phyloP scores from a whole-genome alignment of 2,888 invertebrate genomes.

The Zygogramma bicolorata region DNA sequence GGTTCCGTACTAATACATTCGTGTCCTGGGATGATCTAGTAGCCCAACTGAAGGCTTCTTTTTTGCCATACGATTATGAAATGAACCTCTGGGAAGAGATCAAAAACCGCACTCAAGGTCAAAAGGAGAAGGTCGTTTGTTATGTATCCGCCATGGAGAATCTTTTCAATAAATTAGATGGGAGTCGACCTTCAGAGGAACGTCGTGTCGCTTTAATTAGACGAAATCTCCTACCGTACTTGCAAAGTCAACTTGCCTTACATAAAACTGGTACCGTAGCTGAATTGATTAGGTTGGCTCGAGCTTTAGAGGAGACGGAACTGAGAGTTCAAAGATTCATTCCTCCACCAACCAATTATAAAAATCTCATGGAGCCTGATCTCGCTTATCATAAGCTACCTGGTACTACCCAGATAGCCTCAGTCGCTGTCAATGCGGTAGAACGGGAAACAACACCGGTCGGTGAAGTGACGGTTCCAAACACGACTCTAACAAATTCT shows the following conservation, averaged over 20 bases:
- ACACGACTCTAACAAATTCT: background rate
- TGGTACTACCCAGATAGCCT: background rate
- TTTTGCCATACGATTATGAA: conserved; percentile 28
- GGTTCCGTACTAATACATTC: background rate
- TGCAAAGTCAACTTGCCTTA: background rate
- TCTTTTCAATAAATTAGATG: conserved; percentile 8
- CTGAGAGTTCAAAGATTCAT: no score
- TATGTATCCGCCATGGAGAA: conserved; percentile 24
- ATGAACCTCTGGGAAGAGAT: conserved; percentile 21
- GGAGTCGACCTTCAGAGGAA: background rate
- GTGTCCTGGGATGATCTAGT: background rate
- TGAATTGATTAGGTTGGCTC: background rate
- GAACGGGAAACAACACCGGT: background rate
- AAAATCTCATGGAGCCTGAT: background rate
- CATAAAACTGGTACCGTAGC: background rate
- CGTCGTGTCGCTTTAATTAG: no score
- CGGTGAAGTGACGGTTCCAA: background rate
- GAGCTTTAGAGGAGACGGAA: conserved; percentile 23
- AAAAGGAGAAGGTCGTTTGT: conserved; percentile 7
- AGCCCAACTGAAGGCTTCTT: background rate
- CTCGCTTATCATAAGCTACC: background rate
- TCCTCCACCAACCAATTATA: background rate
- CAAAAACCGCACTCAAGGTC: conserved; percentile 23
- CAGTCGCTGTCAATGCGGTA: background rate
- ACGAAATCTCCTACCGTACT: background rate